Evolutionary conservation across 92 coral and sea anemone species (phyloP), one percentile per base, ranked within the genome.

Genomic region (Nematostella vectensis): DNA sequence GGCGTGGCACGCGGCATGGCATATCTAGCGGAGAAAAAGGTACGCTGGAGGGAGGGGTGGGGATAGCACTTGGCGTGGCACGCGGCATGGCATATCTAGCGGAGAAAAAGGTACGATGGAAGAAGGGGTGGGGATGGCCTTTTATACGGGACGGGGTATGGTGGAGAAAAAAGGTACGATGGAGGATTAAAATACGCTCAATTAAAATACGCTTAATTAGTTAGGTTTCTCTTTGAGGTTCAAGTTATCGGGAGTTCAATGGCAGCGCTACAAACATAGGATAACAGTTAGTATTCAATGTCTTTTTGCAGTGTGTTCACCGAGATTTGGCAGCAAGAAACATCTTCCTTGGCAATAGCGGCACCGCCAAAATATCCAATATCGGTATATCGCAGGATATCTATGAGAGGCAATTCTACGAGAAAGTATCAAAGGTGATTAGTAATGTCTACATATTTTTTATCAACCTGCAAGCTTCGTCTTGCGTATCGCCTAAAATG

Each of bases 291-390:
- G n/a, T n/a, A n/a, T n/a, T n/a, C n/a, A n/a, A n/a, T n/a, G n/a
- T n/a, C n/a, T n/a, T n/a, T n/a, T n/a, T n/a, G 12, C 50, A 83
- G 94, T 65, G 69, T 25, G 64, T 83, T 43, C 94, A 83, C 47
- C 58, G 83, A 30, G 81, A 72, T 29, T 61, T 83, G 23, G 78
- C 94, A 1, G 82, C 94, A 15, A 70, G 81, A 39, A 83, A 60
- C 58, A 48, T 83, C 1, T 62, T 66, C 47, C 76, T 83, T 21
- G 78, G 86, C 18, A 73, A 71, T 54, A 63, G 52, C 13, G 68
- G 70, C 0, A 65, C 54, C n/a, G 94, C 81, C 25, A 83, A 73
- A 57, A 39, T 83, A 13, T 55, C 75, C 13, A 83, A 80, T 63
- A 83, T 83, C 30, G 82, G 82, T 6, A 59, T 74, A 53, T 63